Base-by-base conservation (phyloP, 2,113 vertebrate species). In the Upupa epops region DNA sequence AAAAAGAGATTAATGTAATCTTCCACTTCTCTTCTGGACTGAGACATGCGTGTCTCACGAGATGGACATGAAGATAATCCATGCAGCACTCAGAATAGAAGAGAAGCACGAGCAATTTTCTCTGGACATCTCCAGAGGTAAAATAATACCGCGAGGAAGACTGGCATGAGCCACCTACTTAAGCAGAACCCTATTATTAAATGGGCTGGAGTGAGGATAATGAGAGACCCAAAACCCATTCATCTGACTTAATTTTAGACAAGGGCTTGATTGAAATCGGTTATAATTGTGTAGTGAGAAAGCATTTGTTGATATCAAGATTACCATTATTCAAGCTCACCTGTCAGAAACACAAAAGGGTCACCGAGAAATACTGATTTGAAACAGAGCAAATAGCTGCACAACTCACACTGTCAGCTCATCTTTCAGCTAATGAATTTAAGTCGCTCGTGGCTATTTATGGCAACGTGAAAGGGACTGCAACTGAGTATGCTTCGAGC, bases 371-470 rank as follows among this genome's bases (percentile, higher is more conserved):
- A 71, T 81, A 68, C 25, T 65, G 31, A 80, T 78, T 49, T 87
- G 74, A 87, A 95, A 93, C 20, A 92, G 24, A 92, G 71, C 74
- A 94, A 96, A 20, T 85, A 87, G 71, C 60, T 78, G 64, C 25
- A 70, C 80, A 94, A 40, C 24, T 88, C 80, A 69, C 9, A 22
- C 4, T 69, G 46, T 46, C 73, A 89, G 69, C 73, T 68, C 45
- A 86, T 66, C 31, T n/a, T 74, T 68, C 22, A 72, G 61, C 42
- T 90, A 73, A 8, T 83, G 54, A 68, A 88, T 52, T 74, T 49
- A 79, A 78, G 75, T 83, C 70, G 34, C 21, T 81, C 28, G 42
- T 59, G 11, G 40, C 28, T 65, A 72, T 46, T 83, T 58, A 78
- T 76, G 66, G 70, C 74, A 71, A 75, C 84, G 28, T 92, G 76